Percentiles rank a stretch among this genome's conserved stretches.
Conservation (phyloP, 2,113 vertebrate species). For the Pelusios castaneus region DNA sequence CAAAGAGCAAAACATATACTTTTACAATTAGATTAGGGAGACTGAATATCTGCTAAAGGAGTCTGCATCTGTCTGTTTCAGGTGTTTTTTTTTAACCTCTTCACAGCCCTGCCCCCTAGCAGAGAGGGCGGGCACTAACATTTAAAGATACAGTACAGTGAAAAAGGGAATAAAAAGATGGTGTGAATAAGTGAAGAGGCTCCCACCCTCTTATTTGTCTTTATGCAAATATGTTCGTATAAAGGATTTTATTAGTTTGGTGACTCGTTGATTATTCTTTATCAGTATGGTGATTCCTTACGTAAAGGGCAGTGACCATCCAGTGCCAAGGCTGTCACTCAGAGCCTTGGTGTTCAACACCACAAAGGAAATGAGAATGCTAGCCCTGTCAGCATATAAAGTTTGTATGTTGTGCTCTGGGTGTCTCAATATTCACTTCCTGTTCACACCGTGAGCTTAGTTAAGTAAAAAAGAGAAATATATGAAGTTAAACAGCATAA, state of each 20-base stretch:
- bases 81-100: background rate
- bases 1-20: background rate
- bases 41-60: background rate
- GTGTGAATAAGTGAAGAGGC: background rate
- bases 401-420: background rate
- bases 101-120: background rate
- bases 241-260: background rate
- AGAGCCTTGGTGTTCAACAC: slow-evolving; percentile 21
- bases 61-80: background rate
- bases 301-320: background rate
- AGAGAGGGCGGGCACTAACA: background rate
- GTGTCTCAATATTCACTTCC: background rate
- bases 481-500: slow-evolving; percentile 11
- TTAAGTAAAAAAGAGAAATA: background rate
- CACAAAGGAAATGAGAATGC: slow-evolving; percentile 44
- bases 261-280: background rate
- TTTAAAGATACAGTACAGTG: background rate
- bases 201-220: background rate
- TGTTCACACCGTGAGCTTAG: background rate
- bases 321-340: background rate
- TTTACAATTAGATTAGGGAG: background rate
- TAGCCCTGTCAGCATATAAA: background rate
- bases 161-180: background rate
- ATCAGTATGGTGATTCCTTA: background rate
- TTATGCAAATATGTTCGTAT: background rate